Base-by-base conservation (phyloP, 2,113 vertebrate species). In the Mastomys coucha region DNA sequence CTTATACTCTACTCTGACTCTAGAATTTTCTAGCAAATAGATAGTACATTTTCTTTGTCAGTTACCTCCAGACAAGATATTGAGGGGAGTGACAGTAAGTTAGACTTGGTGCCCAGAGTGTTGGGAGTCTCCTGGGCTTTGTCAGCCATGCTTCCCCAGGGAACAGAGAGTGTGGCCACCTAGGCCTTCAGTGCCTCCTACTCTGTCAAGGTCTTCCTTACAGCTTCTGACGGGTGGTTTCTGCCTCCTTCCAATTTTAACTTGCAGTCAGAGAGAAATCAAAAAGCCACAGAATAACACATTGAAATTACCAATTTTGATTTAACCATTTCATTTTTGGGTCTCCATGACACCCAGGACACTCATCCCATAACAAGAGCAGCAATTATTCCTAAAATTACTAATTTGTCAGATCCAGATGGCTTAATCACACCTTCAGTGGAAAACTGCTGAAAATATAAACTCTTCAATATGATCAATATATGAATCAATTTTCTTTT, bases 401-500 rank as follows among this genome's bases (percentile, higher is more conserved):
- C 12, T 42, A 19, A 53, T 95, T 39, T 88, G 53, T 94, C 76
- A 78, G 42, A 78, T 89, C 45, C 26, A 51, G 26, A 14, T 77
- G n/a, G 39, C 3, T 70, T 33, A 36, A 2, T 20, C 56, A 7
- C 45, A 65, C n/a, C 24, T 95, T 90, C 65, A 28, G 93, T 88
- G 36, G 20, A 14, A 63, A 85, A 78, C 63, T 58, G 19, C 39
- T 65, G 24, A 91, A 53, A 60, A 91, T 69, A 75, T 24, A 88
- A 88, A 60, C 33, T 77, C 49, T 84, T 65, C 77, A 89, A 56
- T 91, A 24, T 94, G 65, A 70, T 56, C 81, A 84, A 73, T 82
- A 75, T 58, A 22, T 75, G 36, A 81, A 65, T 93, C 45, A 80
- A 70, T 72, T 73, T 96, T 96, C 86, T n/a, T 91, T 26, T 94